Base-by-base conservation (phyloP, 1,140 invertebrate genomes). In the Lethocerus indicus region DNA sequence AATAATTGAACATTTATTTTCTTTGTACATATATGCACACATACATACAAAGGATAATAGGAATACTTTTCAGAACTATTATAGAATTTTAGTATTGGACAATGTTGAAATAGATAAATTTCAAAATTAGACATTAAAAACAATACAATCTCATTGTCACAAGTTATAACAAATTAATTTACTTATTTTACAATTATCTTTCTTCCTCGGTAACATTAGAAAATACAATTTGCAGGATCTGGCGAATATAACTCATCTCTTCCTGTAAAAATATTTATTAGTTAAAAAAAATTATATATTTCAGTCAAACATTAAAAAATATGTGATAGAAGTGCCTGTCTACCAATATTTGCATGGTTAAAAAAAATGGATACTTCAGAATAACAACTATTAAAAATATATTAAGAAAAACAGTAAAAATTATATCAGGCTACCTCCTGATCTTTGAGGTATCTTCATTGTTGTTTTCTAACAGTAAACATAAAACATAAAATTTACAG, bases 191-290 rank as follows among this genome's bases (percentile, higher is more conserved):
- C 18, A 18, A 35, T 47, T 35, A 47, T 23, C 45, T 16, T 29
- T 47, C 45, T 3, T 20, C 45, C 24, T 47, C 45, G 16, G 21
- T 47, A 32, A 35, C 45, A 18, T 21, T 25, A 24, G 21, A 20
- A 35, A 47, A 47, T 16, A 35, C 28, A 20, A 47, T 32, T 7
- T 12, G 16, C 18, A 47, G 12, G n/a, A 47, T 20, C 24, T 47
- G 16, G 5, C 32, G 32, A 2, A 47, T 29, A 3, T 28, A 35
- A 12, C n/a, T 26, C n/a, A 47, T 47, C 36, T 47, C 45, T 47
- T 47, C 45, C 45, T 47, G 29, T 25, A 46, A 47, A 21, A 47
- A 21, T 14, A 47, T 32, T 29, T 23, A 41, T 21, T 18, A 27
- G 23, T 18, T 14, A 45, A 26, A 24, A 12, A 45, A 45, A 29